phyloP scores from a whole-genome alignment of 2,113 vertebrate species.

The Nothocercus julius region DNA sequence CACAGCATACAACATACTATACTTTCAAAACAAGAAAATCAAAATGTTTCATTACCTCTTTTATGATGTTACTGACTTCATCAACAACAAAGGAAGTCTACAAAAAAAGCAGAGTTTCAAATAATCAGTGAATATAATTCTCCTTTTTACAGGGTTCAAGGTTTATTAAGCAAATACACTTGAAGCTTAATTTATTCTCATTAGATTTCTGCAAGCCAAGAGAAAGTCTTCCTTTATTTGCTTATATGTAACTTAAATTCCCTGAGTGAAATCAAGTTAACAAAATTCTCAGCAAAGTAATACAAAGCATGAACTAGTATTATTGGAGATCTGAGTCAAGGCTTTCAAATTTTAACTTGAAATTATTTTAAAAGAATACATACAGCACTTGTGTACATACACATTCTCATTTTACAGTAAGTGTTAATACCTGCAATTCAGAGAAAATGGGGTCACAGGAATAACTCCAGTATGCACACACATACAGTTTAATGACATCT shows the following conservation, averaged over 20 bases:
- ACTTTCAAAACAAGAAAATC: neutral
- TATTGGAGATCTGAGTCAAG: neutral
- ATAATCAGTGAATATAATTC: neutral
- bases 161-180: neutral
- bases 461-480: neutral
- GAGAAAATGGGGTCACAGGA: neutral
- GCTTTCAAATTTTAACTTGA: neutral
- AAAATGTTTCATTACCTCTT: constrained; percentile 82
- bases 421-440: rapidly evolving
- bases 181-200: neutral
- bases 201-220: neutral
- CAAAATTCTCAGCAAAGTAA: neutral
- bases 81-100: constrained; percentile 89
- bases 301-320: neutral
- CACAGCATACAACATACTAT: neutral
- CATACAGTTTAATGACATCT: neutral
- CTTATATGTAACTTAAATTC: neutral
- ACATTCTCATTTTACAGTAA: neutral
- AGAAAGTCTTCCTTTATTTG: neutral
- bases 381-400: neutral
- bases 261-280: neutral
- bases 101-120: neutral
- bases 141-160: neutral
- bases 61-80: constrained; percentile 92
- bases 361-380: neutral